A percentile compares a stretch with the other conserved stretches of the same genome.
These are phyloP conservation scores for Platycnemis pennipes DNA, from an alignment of 2,888 invertebrate genomes.

Conservation along the genomic window DNA sequence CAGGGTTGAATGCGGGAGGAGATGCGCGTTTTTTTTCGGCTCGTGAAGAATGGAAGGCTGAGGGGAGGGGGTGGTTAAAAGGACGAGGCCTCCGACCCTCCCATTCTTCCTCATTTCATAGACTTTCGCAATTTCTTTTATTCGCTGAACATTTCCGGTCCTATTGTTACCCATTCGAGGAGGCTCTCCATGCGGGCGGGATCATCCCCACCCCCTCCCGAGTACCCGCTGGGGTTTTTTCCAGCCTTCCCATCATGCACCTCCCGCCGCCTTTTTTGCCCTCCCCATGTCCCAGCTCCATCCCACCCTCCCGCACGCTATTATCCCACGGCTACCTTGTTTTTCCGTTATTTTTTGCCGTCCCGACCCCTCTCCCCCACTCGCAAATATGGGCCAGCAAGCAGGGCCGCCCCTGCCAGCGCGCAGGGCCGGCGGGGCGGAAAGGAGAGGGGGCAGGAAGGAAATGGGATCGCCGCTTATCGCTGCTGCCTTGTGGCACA, in stretches of 20 bases:
- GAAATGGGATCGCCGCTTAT: no score
- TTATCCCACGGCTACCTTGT: conserved; percentile 4
- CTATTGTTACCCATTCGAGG: conserved; percentile 62
- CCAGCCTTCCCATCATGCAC: background rate
- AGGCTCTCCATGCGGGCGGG: conserved; percentile 46
- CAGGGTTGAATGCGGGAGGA: background rate
- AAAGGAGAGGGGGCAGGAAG: no score
- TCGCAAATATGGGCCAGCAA: conserved; percentile 20
- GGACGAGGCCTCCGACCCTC: background rate
- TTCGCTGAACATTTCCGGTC: conserved; percentile 60
- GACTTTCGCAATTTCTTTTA: conserved; percentile 54
- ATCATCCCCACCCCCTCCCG: conserved; percentile 20
- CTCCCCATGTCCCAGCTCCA: background rate
- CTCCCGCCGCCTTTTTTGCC: no score
- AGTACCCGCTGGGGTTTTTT: background rate
- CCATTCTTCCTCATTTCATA: conserved; percentile 19
- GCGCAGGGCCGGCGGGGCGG: no score
- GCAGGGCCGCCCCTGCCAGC: background rate
- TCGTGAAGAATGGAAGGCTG: background rate
- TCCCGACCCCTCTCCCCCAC: conserved; percentile 27
- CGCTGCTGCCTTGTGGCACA: no score
- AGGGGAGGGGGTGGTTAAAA: background rate
- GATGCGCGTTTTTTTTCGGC: background rate
- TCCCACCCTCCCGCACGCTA: background rate
- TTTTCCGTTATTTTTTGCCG: conserved; percentile 16